Evolutionary conservation across 2,113 vertebrate genomes (phyloP), one percentile per base, ranked within the genome.

Genomic region (Lampris incognitus): DNA sequence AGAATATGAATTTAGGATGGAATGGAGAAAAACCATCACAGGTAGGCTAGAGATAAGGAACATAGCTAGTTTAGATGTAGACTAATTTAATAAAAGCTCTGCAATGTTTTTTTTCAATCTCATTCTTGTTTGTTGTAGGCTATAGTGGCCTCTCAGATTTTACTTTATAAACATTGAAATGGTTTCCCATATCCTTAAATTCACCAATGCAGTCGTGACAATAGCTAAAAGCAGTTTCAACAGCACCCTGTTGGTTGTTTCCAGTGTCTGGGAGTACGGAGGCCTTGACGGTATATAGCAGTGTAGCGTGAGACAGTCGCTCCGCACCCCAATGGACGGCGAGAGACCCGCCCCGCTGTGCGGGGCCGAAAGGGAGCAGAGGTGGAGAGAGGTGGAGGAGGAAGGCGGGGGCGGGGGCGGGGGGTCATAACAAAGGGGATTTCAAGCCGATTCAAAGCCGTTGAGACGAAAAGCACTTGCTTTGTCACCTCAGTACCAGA

Each of bases 391-490:
- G 64, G 9, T 41, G 38, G 39, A 39, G 13, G 38, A 37, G 63
- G 24, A 3, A 10, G 80, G 79, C 75, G 38, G 59, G 36, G 55
- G 78, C 80, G 84, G 69, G 74, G 68, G 10, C 4, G 68, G 78
- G 86, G 66, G 67, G 74, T 4, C 59, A 64, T 70, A 85, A 90
- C 92, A 93, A 92, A 92, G 90, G 89, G 84, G 83, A 91, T 91
- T 90, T 93, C 76, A 81, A 88, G 85, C 81, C 78, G 63, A 87
- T 89, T 89, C 76, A 91, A 86, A 84, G 80, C 79, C 81, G 90
- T 79, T 90, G 88, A 86, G 80, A 85, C 76, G 74, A 87, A 85
- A 91, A 92, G 75, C 86, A 68, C 72, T 86, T 87, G 81, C 87
- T 91, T 91, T 92, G 89, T 91, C 84, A 85, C 85, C 81, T 85